phyloP scores from a whole-genome alignment of 2,797 vertebrate species.

The Thunnus albacares region DNA sequence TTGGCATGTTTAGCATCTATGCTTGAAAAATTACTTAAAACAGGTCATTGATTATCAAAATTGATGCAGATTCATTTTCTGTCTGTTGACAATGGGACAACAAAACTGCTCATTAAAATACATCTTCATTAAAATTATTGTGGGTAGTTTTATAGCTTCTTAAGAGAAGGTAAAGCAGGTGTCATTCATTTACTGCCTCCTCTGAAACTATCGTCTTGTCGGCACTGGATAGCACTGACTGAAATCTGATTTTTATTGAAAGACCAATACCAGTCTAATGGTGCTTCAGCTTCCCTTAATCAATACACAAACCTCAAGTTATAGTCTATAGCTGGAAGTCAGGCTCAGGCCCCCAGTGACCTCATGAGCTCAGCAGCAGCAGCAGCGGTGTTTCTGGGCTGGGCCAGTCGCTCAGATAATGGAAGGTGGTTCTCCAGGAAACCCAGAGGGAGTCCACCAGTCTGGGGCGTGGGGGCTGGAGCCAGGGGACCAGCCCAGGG shows the following conservation, averaged over 20 bases:
- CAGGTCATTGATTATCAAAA: not conserved
- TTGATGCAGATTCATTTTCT: not conserved
- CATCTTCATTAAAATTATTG: not conserved
- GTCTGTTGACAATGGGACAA: not conserved
- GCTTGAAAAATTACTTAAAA: too few species aligned
- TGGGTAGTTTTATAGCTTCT: not conserved
- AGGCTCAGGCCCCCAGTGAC: not conserved
- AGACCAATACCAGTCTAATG: not conserved
- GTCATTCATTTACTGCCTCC: not conserved
- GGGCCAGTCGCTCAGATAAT: conserved; percentile 79
- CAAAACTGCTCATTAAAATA: not conserved
- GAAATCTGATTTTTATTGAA: not conserved
- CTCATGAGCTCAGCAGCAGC: conserved; percentile 41
- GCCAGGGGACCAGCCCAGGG: conserved; percentile 38
- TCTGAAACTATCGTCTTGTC: not conserved
- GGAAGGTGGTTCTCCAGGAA: conserved; percentile 88
- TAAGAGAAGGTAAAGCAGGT: conserved; percentile 2
- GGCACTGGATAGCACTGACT: not conserved
- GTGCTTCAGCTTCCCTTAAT: not conserved
- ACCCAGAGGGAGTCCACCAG: conserved; percentile 85
- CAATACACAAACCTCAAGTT: not conserved
- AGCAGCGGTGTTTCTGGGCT: conserved; percentile 51
- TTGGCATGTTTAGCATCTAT: too few species aligned
- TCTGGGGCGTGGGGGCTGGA: conserved; percentile 67
- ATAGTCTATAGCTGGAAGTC: conserved; percentile 27